Evolutionary conservation across 2,888 invertebrate genomes (phyloP).

Genomic region (Drosophila borborema): DNA sequence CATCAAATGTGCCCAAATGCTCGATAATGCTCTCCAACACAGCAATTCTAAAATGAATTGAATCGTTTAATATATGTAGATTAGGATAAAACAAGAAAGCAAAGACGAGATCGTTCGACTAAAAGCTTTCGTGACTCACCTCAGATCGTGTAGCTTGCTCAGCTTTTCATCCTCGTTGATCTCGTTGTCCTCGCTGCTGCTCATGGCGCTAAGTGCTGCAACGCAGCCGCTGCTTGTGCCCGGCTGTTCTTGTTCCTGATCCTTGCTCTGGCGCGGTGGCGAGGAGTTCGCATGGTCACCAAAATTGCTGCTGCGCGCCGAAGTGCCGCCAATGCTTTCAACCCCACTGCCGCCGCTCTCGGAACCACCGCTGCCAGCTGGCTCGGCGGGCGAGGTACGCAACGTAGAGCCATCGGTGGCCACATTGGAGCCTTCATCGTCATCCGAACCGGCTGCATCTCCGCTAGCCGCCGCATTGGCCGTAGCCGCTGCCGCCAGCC

Average conservation of each 20-base stretch:
- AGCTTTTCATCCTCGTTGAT: constrained; percentile 83
- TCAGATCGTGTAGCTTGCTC: constrained; percentile 83
- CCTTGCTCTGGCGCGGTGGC: constrained; percentile 79
- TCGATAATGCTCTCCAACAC: constrained; percentile 91
- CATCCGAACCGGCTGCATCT: constrained; percentile 96
- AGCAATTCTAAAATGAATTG: constrained; percentile 83
- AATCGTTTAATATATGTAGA: background rate
- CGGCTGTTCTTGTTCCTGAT: constrained; percentile 58
- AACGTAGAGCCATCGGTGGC: constrained; percentile 97
- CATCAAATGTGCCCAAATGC: constrained; percentile 90
- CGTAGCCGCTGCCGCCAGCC: constrained; percentile 75
- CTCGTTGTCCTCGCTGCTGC: constrained; percentile 79
- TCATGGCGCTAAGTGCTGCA: constrained; percentile 66
- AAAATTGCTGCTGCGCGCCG: constrained; percentile 97
- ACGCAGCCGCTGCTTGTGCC: constrained; percentile 59
- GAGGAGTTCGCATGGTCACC: constrained; percentile 87
- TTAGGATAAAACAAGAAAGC: background rate
- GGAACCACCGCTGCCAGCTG: constrained; percentile 90
- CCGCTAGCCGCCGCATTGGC: constrained; percentile 59
- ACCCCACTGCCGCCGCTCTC: constrained; percentile 97
- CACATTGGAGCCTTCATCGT: constrained; percentile 95
- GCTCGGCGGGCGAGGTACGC: constrained; percentile 93
- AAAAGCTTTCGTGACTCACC: constrained; percentile 60
- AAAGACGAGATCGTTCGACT: too few species aligned
- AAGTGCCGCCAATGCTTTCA: constrained; percentile 96